These are phyloP conservation scores for Cossypha heuglini DNA, from an alignment of 2,797 vertebrate species.

Conservation along the genomic window DNA sequence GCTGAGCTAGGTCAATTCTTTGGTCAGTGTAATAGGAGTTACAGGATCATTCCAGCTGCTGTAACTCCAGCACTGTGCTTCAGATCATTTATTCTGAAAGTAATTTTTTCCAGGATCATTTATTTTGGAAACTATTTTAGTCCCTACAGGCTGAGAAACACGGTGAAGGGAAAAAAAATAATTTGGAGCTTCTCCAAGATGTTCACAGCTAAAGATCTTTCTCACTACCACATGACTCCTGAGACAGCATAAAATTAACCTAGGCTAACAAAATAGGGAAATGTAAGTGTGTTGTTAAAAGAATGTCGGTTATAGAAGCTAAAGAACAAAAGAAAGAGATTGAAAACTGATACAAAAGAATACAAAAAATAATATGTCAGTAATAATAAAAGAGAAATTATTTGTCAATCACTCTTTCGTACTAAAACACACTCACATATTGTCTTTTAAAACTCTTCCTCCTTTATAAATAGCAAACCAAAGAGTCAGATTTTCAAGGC, in stretches of 20 bases:
- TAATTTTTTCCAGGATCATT: constrained; percentile 10
- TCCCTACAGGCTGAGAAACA: background rate
- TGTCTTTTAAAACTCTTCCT: background rate
- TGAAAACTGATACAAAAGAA: background rate
- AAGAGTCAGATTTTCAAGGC: background rate
- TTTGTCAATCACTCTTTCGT: background rate
- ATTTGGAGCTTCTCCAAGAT: background rate
- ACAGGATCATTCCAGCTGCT: background rate
- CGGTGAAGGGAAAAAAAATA: background rate
- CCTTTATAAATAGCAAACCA: background rate
- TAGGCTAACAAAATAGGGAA: background rate
- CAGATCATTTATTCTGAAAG: constrained; percentile 11
- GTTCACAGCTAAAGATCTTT: background rate
- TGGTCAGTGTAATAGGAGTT: background rate
- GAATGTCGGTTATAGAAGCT: fast-evolving
- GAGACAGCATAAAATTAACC: background rate
- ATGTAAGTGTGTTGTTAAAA: background rate
- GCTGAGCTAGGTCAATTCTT: background rate
- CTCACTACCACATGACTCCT: background rate
- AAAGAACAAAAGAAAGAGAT: background rate
- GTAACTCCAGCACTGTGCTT: background rate
- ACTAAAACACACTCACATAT: background rate
- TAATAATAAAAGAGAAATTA: background rate
- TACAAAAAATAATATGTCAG: background rate
- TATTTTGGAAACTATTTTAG: background rate